Percentiles rank a stretch among this genome's conserved stretches.
phyloP scores from a whole-genome alignment of 2,888 invertebrate genomes.

The Molanna angustata region DNA sequence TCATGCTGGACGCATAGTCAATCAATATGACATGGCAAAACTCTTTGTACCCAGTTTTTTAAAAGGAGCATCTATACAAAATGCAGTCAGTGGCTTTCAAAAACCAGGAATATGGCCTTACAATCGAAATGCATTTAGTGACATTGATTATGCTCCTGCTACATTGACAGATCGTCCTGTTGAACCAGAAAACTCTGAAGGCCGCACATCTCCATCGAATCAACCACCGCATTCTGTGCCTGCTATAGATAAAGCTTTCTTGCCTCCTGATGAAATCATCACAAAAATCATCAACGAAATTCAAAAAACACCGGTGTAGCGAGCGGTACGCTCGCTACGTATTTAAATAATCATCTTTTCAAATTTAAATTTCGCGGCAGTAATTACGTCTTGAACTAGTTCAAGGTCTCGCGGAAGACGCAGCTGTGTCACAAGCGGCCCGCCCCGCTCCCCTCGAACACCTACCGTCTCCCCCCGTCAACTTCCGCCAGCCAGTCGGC shows the following conservation, averaged over 20 bases:
- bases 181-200: constrained; percentile 5
- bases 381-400: too few species aligned
- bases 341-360: too few species aligned
- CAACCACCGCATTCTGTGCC: constrained; percentile 6
- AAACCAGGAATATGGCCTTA: constrained; percentile 4
- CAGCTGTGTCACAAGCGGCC: too few species aligned
- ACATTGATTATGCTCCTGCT: constrained; percentile 6
- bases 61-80: constrained; percentile 5
- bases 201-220: constrained; percentile 5
- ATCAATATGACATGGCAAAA: constrained; percentile 6
- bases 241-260: constrained; percentile 2
- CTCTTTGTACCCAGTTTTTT: constrained; percentile 4
- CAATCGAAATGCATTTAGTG: constrained; percentile 7
- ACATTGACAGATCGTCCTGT: constrained; percentile 4
- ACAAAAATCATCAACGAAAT: constrained; percentile 7
- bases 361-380: too few species aligned
- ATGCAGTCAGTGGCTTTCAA: constrained; percentile 2
- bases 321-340: too few species aligned
- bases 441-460: too few species aligned
- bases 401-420: too few species aligned
- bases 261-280: constrained; percentile 6
- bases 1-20: constrained; percentile 7
- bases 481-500: too few species aligned
- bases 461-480: too few species aligned
- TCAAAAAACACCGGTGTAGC: constrained; percentile 5